These are phyloP conservation scores for Pachyseris speciosa DNA, from an alignment of 64 coral and sea anemone species.

Conservation along the genomic window DNA sequence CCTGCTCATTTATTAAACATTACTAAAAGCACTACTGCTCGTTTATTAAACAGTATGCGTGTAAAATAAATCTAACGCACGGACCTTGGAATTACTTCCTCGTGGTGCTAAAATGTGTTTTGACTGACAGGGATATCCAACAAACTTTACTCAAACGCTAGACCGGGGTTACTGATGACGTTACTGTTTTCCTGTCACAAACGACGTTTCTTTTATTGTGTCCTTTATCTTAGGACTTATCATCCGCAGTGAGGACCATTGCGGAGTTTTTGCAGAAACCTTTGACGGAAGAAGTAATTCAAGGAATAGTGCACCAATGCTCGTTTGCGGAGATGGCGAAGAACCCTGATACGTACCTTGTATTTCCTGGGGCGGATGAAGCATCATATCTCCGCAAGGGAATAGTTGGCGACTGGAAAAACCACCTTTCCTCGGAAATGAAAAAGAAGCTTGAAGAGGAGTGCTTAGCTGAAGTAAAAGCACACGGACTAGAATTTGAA, in stretches of 20 bases:
- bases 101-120: too few species aligned
- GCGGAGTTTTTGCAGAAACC: slow-evolving; percentile 5
- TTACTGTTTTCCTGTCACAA: too few species aligned
- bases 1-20: too few species aligned
- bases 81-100: too few species aligned
- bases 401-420: slow-evolving; percentile 33
- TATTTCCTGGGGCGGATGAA: not conserved
- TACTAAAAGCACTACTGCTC: too few species aligned
- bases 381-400: not conserved
- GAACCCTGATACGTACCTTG: not conserved
- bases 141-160: too few species aligned
- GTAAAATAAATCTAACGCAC: too few species aligned
- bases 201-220: too few species aligned
- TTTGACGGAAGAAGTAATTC: slow-evolving; percentile 5
- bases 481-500: not conserved
- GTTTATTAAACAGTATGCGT: too few species aligned
- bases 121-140: too few species aligned
- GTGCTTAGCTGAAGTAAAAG: not conserved
- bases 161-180: too few species aligned
- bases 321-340: slow-evolving; percentile 10
- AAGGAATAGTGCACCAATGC: slow-evolving; percentile 16
- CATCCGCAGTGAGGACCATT: not conserved
- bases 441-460: slow-evolving; percentile 36
- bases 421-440: slow-evolving; percentile 18
- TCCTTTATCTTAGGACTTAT: too few species aligned